A percentile compares a stretch with the other conserved stretches of the same genome.
phyloP scores from a whole-genome alignment of 1,140 invertebrate species.

The Octopus sinensis region DNA sequence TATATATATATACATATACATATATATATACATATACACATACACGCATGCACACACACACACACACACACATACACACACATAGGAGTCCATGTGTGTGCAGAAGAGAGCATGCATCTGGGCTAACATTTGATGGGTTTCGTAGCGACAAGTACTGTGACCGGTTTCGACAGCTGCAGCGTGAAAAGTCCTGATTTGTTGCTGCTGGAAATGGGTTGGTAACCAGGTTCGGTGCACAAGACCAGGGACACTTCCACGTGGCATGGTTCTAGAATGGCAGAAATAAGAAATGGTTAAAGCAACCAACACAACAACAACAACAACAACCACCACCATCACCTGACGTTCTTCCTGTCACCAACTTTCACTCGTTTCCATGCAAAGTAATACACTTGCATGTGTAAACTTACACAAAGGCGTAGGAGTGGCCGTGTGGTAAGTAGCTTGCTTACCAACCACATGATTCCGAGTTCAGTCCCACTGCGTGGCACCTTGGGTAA shows the following conservation, averaged over 20 bases:
- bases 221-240: constrained; percentile 21
- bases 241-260: constrained; percentile 43
- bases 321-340: not conserved
- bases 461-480: too few relatives aligned
- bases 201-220: constrained; percentile 20
- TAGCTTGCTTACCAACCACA: not conserved
- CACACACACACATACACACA: too few relatives aligned
- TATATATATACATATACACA: too few relatives aligned
- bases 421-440: not conserved
- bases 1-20: too few relatives aligned
- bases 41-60: too few relatives aligned
- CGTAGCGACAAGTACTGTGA: constrained; percentile 82
- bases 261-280: constrained; percentile 41
- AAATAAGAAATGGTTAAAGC: not conserved
- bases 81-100: too few relatives aligned
- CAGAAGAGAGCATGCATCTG: too few relatives aligned
- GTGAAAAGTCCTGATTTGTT: constrained; percentile 24
- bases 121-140: constrained; percentile 75
- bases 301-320: not conserved
- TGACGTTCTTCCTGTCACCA: not conserved
- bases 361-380: not conserved
- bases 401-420: not conserved
- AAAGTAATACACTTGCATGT: not conserved
- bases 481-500: too few relatives aligned
- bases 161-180: constrained; percentile 83